Percentiles rank a stretch among this genome's conserved stretches.
Evolutionary conservation across 2,888 invertebrate species (phyloP).

Genomic region (Notocelia uddmanniana): DNA sequence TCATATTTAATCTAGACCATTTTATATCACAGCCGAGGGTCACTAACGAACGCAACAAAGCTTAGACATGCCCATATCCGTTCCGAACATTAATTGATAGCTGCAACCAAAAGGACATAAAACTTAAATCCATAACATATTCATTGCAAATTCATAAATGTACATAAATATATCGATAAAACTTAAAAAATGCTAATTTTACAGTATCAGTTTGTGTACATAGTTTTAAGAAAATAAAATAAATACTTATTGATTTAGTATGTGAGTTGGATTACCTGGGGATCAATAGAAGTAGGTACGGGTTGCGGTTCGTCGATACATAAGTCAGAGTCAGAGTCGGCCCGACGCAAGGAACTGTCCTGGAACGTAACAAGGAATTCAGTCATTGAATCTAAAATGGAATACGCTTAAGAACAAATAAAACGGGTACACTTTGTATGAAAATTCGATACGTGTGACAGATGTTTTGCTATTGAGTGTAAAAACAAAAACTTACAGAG

Average conservation of each 20-base stretch:
- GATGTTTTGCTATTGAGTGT: too few relatives aligned
- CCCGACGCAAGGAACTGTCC: conserved; percentile 88
- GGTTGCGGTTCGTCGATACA: conserved; percentile 90
- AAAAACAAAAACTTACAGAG: neutral
- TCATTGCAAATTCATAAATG: conserved; percentile 30
- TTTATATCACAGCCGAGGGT: conserved; percentile 81
- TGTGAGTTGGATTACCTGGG: conserved; percentile 69
- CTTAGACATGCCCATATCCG: conserved; percentile 84
- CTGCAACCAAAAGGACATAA: conserved; percentile 81
- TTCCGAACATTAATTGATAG: conserved; percentile 83
- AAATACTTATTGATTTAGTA: neutral
- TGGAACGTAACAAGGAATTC: conserved; percentile 59
- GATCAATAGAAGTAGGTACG: conserved; percentile 76
- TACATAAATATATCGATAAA: conserved; percentile 38
- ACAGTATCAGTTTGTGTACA: neutral
- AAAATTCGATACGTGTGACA: too few relatives aligned
- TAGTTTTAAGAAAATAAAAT: neutral
- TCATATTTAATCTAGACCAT: conserved; percentile 68
- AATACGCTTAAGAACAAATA: neutral
- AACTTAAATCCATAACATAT: conserved; percentile 45
- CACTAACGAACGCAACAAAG: conserved; percentile 75
- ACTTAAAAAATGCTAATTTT: conserved; percentile 25
- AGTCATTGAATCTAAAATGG: neutral
- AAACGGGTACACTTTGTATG: too few relatives aligned
- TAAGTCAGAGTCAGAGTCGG: conserved; percentile 96